Evolutionary conservation across 2,797 vertebrate genomes (phyloP).

Genomic region (Coracias cyanogaster): DNA sequence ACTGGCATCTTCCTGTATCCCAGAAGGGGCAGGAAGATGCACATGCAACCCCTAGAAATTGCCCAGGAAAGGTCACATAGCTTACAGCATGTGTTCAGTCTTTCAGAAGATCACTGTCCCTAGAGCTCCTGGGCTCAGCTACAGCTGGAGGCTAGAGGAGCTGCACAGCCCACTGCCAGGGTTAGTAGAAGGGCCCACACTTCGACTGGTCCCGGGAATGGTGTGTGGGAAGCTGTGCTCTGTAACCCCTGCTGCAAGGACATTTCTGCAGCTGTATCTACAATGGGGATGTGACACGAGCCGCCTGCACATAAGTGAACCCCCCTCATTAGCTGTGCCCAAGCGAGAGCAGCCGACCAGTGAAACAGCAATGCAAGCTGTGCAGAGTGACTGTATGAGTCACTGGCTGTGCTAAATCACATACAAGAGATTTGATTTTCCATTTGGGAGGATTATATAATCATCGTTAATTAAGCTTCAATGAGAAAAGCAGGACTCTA

Average conservation of each 20-base stretch:
- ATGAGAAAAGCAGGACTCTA: slow-evolving; percentile 30
- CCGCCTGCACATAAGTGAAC: not conserved
- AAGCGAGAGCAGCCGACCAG: not conserved
- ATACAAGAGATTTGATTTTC: slow-evolving; percentile 49
- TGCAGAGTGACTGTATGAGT: slow-evolving; percentile 22
- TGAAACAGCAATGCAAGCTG: not conserved
- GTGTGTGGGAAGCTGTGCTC: not conserved
- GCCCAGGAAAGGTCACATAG: not conserved
- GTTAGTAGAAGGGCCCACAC: not conserved
- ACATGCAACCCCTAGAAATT: not conserved
- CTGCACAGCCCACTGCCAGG: not conserved
- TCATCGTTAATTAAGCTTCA: slow-evolving; percentile 67
- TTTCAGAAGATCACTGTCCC: not conserved
- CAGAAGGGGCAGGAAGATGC: not conserved
- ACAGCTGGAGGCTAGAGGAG: not conserved
- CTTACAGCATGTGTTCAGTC: not conserved
- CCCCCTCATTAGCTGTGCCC: not conserved
- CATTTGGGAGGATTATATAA: slow-evolving; percentile 68
- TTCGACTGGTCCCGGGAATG: not conserved
- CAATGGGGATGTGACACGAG: not conserved
- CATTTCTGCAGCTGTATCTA: not conserved
- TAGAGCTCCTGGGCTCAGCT: not conserved
- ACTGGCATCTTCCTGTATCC: not conserved
- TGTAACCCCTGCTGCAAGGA: not conserved
- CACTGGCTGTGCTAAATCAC: slow-evolving; percentile 60